A percentile compares a stretch with the other conserved stretches of the same genome.
Conservation (phyloP, 2,113 vertebrate genomes). For the Saguinus midas region DNA sequence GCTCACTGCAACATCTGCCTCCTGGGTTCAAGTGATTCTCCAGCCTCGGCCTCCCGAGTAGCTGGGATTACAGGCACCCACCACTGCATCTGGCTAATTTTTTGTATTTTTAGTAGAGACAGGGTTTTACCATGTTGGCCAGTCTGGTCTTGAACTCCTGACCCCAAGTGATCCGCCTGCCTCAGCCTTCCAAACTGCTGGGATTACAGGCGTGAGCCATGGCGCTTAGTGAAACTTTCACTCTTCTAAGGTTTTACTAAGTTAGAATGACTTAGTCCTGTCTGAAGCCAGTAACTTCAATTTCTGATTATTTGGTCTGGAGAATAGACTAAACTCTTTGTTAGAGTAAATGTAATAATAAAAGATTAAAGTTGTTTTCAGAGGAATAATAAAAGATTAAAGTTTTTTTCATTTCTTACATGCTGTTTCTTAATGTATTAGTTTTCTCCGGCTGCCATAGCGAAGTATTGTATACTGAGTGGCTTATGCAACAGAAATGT, state of each 20-base stretch:
- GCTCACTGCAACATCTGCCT: no score
- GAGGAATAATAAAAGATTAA: no score
- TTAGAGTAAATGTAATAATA: background rate
- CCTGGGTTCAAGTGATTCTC: no score
- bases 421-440: background rate
- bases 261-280: background rate
- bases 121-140: no score
- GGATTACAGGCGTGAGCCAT: background rate
- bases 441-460: background rate
- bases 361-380: background rate
- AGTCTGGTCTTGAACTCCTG: no score
- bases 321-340: background rate
- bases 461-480: background rate
- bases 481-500: background rate
- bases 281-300: background rate
- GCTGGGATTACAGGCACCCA: no score
- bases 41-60: no score
- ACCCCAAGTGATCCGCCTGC: no score
- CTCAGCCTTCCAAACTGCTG: no score
- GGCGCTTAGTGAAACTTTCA: no score
- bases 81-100: no score
- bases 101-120: no score
- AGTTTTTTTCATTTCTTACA: constrained; percentile 11
- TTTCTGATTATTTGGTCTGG: background rate
- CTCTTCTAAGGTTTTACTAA: background rate